Conservation (phyloP, 2,797 vertebrate species). For the Loris lydekkerianus region DNA sequence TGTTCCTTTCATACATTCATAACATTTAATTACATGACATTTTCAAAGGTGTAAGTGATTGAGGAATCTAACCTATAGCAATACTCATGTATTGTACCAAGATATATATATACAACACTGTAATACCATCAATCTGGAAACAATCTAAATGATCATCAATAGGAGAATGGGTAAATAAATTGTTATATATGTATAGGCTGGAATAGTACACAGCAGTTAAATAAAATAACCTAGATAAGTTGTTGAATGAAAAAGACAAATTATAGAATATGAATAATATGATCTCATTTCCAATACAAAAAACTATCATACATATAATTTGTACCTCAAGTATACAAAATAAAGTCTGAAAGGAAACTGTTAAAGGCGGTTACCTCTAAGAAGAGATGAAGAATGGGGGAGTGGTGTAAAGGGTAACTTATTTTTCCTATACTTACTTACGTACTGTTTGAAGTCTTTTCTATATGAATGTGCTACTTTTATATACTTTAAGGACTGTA, state of each 20-base stretch:
- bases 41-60: constrained; percentile 55
- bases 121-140: not conserved
- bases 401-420: not conserved
- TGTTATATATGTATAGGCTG: not conserved
- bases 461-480: not conserved
- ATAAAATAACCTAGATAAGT: not conserved
- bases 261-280: not conserved
- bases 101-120: not conserved
- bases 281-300: not conserved
- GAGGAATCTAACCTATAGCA: not conserved
- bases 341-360: constrained; percentile 23
- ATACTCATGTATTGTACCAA: not conserved
- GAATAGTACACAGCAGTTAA: not conserved
- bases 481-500: constrained; percentile 53
- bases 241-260: constrained; percentile 35
- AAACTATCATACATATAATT: not conserved
- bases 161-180: constrained; percentile 32
- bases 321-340: not conserved
- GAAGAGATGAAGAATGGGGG: not conserved
- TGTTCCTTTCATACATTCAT: not conserved
- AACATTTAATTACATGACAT: constrained; percentile 40
- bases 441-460: not conserved
- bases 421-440: not conserved
- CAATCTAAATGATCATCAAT: not conserved
- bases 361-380: not conserved